Evolutionary conservation across 1,140 invertebrate species (phyloP).

Genomic region (Magallana ariakensis): DNA sequence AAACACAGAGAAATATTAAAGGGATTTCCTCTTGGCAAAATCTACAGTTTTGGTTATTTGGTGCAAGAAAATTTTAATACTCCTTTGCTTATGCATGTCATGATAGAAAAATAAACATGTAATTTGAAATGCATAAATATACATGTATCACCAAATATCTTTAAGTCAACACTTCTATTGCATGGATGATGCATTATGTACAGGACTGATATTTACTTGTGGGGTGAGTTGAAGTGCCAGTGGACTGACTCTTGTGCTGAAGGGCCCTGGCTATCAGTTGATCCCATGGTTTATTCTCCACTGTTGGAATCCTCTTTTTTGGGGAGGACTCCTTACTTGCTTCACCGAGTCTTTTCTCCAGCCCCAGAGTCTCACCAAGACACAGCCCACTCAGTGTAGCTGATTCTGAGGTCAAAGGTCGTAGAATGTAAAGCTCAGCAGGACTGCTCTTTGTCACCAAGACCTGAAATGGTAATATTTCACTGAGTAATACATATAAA

Average conservation of each 20-base stretch:
- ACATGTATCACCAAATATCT: too few relatives aligned
- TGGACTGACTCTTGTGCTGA: neutral
- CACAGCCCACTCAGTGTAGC: neutral
- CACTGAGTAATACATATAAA: too few relatives aligned
- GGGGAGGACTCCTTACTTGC: neutral
- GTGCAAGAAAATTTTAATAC: too few relatives aligned
- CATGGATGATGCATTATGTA: too few relatives aligned
- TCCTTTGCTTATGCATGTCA: too few relatives aligned
- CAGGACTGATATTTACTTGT: neutral
- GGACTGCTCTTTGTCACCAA: neutral
- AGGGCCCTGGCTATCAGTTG: constrained; percentile 3
- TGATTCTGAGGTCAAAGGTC: neutral
- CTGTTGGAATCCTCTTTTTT: neutral
- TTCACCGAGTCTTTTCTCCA: neutral
- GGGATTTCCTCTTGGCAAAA: too few relatives aligned
- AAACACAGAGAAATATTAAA: neutral
- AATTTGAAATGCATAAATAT: too few relatives aligned
- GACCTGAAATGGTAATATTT: neutral
- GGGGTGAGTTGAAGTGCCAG: neutral
- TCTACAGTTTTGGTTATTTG: too few relatives aligned
- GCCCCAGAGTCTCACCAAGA: neutral
- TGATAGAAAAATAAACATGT: too few relatives aligned
- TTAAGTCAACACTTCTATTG: too few relatives aligned
- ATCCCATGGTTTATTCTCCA: constrained; percentile 16
- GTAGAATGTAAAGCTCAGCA: neutral